Evolutionary conservation across 2,888 invertebrate genomes (phyloP).

Genomic region (Sturmia bella): DNA sequence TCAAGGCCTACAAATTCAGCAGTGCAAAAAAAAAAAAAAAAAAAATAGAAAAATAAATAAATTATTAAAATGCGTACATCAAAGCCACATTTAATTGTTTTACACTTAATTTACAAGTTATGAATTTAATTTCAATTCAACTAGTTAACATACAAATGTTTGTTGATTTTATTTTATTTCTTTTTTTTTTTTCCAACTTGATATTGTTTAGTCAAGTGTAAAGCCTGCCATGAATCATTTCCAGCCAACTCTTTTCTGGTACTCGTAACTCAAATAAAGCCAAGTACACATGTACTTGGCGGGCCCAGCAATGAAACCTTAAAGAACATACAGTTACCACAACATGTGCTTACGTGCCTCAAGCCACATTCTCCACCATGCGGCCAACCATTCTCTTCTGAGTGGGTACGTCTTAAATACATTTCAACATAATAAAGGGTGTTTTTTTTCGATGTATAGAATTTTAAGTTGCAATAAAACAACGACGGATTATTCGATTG

Average conservation of each 20-base stretch:
- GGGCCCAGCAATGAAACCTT: constrained; percentile 16
- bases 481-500: no score
- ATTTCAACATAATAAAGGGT: constrained; percentile 2
- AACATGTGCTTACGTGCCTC: constrained; percentile 10
- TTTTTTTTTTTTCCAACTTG: constrained; percentile 67
- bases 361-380: constrained; percentile 20
- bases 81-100: constrained; percentile 11
- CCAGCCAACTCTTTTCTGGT: constrained; percentile 20
- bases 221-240: constrained; percentile 66
- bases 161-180: constrained; percentile 66
- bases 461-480: no score
- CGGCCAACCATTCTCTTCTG: constrained; percentile 3
- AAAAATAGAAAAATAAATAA: not conserved
- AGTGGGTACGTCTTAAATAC: not conserved
- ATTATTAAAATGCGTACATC: constrained; percentile 7
- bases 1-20: no score
- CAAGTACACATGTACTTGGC: not conserved
- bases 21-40: no score
- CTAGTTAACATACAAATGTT: not conserved
- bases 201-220: constrained; percentile 73
- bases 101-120: constrained; percentile 10
- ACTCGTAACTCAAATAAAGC: not conserved
- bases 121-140: not conserved
- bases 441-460: no score
- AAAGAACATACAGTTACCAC: constrained; percentile 1